Conservation (phyloP, 64 coral and sea anemone genomes). For the Montipora sp. region DNA sequence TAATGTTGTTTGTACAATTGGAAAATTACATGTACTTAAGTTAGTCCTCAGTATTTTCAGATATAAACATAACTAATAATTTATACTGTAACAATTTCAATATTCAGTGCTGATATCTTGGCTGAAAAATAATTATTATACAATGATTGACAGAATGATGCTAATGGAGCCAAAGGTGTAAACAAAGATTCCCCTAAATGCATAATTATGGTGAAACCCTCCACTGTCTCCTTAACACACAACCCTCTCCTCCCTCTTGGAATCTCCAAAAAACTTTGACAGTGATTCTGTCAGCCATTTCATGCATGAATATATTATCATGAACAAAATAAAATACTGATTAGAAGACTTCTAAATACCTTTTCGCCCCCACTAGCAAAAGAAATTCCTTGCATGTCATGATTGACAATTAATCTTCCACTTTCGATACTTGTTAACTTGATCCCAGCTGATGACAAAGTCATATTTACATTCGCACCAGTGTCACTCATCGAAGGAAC, state of each 20-base stretch:
- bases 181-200: too few species aligned
- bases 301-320: not conserved
- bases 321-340: not conserved
- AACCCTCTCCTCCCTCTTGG: not conserved
- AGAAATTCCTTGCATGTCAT: constrained; percentile 99
- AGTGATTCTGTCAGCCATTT: not conserved
- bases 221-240: too few species aligned
- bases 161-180: too few species aligned
- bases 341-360: constrained; percentile 30
- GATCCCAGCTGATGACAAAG: constrained; percentile 84
- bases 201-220: too few species aligned
- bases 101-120: too few species aligned
- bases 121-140: too few species aligned
- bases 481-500: constrained; percentile 64
- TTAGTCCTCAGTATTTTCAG: too few species aligned
- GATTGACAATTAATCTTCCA: constrained; percentile 74
- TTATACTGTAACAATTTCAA: too few species aligned
- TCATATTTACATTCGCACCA: constrained; percentile 79
- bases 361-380: constrained; percentile 99
- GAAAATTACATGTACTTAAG: too few species aligned
- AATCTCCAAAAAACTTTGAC: not conserved
- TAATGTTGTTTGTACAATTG: too few species aligned
- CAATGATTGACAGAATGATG: too few species aligned
- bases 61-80: too few species aligned
- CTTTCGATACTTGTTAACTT: constrained; percentile 81